These are phyloP conservation scores for Psittacara wagleri DNA, from an alignment of 2,113 vertebrate species.

Conservation along the genomic window DNA sequence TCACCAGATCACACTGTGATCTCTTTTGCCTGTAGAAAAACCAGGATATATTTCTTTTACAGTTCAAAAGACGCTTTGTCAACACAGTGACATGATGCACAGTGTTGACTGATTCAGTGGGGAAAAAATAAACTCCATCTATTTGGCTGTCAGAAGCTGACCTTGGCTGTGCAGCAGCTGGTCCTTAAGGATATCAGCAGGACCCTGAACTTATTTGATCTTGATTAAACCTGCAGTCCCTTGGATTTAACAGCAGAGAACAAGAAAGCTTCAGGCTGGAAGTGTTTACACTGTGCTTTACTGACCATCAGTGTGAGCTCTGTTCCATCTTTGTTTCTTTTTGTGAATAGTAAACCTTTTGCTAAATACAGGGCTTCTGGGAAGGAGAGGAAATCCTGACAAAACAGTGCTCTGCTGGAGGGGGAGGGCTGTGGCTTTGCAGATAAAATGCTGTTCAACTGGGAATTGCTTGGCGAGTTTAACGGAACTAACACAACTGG, in stretches of 20 bases:
- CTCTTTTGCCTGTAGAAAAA: not conserved
- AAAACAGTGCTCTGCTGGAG: not conserved
- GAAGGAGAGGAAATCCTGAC: conserved; percentile 49
- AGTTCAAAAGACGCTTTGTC: not conserved
- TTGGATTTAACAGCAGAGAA: not conserved
- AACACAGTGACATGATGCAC: not conserved
- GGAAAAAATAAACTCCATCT: not conserved
- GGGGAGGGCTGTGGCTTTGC: not conserved
- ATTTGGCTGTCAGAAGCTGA: not conserved
- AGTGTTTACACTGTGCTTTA: not conserved
- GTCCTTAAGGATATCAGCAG: not conserved
- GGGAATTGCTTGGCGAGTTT: not conserved
- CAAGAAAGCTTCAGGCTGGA: not conserved
- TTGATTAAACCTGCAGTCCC: not conserved
- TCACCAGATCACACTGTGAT: not conserved
- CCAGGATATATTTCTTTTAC: not conserved
- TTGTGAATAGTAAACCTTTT: not conserved
- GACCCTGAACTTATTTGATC: not conserved
- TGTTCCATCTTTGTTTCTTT: conserved; percentile 5
- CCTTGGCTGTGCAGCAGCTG: not conserved
- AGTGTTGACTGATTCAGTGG: not conserved
- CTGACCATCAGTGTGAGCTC: not conserved
- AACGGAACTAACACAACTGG: not conserved
- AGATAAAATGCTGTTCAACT: conserved; percentile 1
- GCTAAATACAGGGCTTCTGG: conserved; percentile 8